Percentiles rank a stretch among this genome's conserved stretches.
phyloP scores from a whole-genome alignment of 2,113 vertebrate genomes.

The Pipa parva region DNA sequence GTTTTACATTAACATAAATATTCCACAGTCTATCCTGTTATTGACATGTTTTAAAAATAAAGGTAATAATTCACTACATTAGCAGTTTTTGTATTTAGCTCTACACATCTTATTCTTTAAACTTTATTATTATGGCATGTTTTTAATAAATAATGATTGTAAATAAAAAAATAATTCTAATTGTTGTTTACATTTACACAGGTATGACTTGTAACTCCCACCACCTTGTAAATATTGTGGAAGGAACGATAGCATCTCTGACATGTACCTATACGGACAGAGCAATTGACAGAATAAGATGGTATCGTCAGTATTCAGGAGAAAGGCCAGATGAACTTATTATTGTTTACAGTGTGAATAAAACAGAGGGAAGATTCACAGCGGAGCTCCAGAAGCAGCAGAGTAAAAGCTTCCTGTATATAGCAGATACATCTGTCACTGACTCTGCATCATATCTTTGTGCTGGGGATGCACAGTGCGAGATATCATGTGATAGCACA shows the following conservation, averaged over 20 bases:
- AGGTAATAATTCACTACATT: background rate
- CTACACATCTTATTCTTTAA: background rate
- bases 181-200: background rate
- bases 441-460: slow-evolving; percentile 28
- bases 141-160: too few species aligned
- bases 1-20: background rate
- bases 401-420: background rate
- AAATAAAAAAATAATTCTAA: background rate
- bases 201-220: background rate
- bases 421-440: background rate
- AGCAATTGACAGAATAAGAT: background rate
- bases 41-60: background rate
- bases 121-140: background rate
- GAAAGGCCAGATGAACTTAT: slow-evolving; percentile 9
- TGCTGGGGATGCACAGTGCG: slow-evolving; percentile 11
- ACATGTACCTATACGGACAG: slow-evolving; percentile 23
- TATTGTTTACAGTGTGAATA: background rate
- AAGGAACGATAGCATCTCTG: slow-evolving; percentile 3
- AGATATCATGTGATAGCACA: too few species aligned
- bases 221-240: background rate
- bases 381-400: background rate
- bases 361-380: slow-evolving; percentile 1
- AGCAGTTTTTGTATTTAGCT: background rate
- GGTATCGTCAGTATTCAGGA: slow-evolving; percentile 24
- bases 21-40: background rate